Percentiles rank a stretch among this genome's conserved stretches.
Evolutionary conservation across 2,888 invertebrate genomes (phyloP).

Genomic region (Chamaedrilus cognettii): DNA sequence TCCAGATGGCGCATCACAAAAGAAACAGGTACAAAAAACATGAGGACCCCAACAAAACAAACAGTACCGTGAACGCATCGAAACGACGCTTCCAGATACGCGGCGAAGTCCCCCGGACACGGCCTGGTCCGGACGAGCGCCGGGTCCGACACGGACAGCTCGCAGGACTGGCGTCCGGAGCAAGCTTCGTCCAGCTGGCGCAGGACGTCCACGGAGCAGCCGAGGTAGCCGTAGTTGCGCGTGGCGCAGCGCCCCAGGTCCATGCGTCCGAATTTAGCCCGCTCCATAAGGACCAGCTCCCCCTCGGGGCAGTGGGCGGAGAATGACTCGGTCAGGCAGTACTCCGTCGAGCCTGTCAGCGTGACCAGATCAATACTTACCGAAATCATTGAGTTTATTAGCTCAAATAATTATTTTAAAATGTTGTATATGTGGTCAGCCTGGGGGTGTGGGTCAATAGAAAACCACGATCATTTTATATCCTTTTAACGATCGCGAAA

Average conservation of each 20-base stretch:
- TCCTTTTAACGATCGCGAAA: too few species aligned
- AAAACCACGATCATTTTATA: too few species aligned
- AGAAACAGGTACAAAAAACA: too few species aligned
- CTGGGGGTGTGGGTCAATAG: too few species aligned
- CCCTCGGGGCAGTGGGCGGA: slow-evolving; percentile 20
- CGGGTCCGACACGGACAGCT: slow-evolving; percentile 34
- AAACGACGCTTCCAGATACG: slow-evolving; percentile 34
- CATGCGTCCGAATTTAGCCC: slow-evolving; percentile 29
- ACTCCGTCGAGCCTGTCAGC: too few species aligned
- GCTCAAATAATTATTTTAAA: too few species aligned
- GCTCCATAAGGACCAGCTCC: slow-evolving; percentile 23
- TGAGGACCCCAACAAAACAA: too few species aligned
- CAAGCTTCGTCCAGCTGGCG: slow-evolving; percentile 31
- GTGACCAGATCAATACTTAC: too few species aligned
- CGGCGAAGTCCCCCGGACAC: slow-evolving; percentile 34
- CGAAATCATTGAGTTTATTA: too few species aligned
- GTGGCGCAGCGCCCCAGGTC: slow-evolving; percentile 32
- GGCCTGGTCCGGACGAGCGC: slow-evolving; percentile 34
- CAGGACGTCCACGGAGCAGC: slow-evolving; percentile 29
- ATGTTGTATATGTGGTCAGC: too few species aligned
- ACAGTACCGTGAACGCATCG: slow-evolving; percentile 33
- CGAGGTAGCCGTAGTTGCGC: slow-evolving; percentile 31
- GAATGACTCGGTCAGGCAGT: slow-evolving; percentile 30
- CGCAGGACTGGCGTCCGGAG: slow-evolving; percentile 30
- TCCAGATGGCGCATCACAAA: too few species aligned